Conservation (phyloP, 2,888 invertebrate species). For the Cerastis rubricosa region DNA sequence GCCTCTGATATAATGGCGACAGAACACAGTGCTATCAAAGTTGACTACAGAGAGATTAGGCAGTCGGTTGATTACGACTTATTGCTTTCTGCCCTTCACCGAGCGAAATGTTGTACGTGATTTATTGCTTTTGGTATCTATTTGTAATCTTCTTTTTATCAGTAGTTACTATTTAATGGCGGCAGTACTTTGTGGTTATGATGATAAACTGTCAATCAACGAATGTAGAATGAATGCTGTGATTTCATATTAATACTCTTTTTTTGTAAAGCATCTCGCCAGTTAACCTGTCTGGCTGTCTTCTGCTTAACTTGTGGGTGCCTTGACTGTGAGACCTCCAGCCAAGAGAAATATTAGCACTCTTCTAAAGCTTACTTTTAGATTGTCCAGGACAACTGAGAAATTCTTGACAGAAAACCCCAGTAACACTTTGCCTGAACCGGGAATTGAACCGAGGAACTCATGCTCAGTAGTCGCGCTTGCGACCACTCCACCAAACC, state of each 20-base stretch:
- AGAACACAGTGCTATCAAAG: constrained; percentile 49
- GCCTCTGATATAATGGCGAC: constrained; percentile 55
- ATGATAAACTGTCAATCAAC: constrained; percentile 7
- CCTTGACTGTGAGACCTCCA: no score
- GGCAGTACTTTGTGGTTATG: background rate
- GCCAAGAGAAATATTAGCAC: no score
- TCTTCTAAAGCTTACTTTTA: background rate
- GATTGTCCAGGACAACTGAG: background rate
- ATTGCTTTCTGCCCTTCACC: constrained; percentile 69
- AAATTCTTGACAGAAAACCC: background rate
- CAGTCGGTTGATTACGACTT: constrained; percentile 69
- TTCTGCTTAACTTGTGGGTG: no score
- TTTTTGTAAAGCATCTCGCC: no score
- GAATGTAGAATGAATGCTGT: background rate
- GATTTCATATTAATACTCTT: background rate
- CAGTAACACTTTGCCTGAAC: background rate
- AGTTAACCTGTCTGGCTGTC: no score
- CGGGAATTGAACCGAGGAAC: background rate
- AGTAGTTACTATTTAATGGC: constrained; percentile 22
- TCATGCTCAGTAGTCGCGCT: background rate
- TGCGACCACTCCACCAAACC: background rate
- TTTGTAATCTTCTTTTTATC: constrained; percentile 34
- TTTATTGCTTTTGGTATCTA: constrained; percentile 45
- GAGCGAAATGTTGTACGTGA: constrained; percentile 61
- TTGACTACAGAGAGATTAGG: constrained; percentile 70